phyloP scores from a whole-genome alignment of 2,113 vertebrate species.

The Orientallactaga bullata region DNA sequence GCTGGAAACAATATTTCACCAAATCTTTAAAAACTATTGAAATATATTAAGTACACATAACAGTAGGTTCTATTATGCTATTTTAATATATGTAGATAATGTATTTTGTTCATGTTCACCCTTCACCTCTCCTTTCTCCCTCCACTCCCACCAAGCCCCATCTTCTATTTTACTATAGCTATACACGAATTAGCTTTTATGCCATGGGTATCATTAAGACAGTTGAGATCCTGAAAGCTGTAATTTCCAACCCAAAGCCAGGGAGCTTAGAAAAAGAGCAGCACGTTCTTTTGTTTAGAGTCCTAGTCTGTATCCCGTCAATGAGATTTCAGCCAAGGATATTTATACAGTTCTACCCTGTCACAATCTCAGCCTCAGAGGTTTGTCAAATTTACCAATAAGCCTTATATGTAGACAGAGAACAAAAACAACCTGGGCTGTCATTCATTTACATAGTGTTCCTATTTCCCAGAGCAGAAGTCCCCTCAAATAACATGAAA shows the following conservation, averaged over 20 bases:
- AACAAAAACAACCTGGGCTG: neutral
- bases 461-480: neutral
- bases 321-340: neutral
- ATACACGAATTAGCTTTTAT: neutral
- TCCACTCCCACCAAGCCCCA: too few relatives aligned
- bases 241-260: neutral
- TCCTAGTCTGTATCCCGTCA: neutral
- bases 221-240: neutral
- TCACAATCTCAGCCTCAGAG: neutral
- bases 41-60: too few relatives aligned
- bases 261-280: neutral
- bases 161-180: neutral
- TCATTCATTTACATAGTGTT: neutral
- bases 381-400: neutral
- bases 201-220: neutral
- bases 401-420: neutral
- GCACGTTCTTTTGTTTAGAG: too few relatives aligned
- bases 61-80: too few relatives aligned
- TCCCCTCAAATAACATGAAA: neutral
- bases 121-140: too few relatives aligned
- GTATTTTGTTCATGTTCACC: too few relatives aligned
- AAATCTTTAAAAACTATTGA: too few relatives aligned
- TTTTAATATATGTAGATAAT: too few relatives aligned
- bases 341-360: too few relatives aligned
- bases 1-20: too few relatives aligned